Evolutionary conservation across 2,888 invertebrate genomes (phyloP).

Genomic region (Congeria kusceri): DNA sequence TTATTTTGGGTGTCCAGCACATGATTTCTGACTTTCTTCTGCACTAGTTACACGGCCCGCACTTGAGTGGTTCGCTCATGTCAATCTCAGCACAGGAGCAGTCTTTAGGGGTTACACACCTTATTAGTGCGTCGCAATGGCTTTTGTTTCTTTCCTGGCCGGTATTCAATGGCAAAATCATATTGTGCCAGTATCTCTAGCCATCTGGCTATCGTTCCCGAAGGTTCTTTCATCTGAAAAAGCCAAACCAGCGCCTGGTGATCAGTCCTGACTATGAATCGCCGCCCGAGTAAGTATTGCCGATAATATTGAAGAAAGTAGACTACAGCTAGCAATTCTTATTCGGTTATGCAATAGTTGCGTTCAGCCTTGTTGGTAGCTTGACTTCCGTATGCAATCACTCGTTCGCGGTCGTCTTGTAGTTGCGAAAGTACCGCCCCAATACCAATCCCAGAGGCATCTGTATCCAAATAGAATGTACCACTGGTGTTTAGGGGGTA

Average conservation of each 20-base stretch:
- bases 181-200: conserved; percentile 6
- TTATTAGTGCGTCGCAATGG: conserved; percentile 4
- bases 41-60: conserved; percentile 10
- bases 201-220: conserved; percentile 15
- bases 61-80: conserved; percentile 30
- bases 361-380: background rate
- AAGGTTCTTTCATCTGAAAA: conserved; percentile 32
- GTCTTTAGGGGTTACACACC: conserved; percentile 1
- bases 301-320: conserved; percentile 29
- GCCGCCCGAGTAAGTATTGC: conserved; percentile 24
- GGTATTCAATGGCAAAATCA: conserved; percentile 7
- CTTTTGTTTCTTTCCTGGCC: background rate
- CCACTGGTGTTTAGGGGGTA: conserved; percentile 8
- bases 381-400: conserved; percentile 2
- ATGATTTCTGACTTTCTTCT: background rate
- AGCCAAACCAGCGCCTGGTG: conserved; percentile 7
- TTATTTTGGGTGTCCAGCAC: background rate
- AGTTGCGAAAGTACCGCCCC: conserved; percentile 1
- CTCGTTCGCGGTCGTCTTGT: background rate
- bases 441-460: conserved; percentile 14
- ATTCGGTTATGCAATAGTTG: conserved; percentile 8
- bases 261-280: background rate
- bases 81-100: conserved; percentile 3
- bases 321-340: conserved; percentile 26
- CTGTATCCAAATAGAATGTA: background rate